Evolutionary conservation across 2,888 invertebrate species (phyloP), one percentile per base, ranked within the genome.

Genomic region (Dione vanillae): DNA sequence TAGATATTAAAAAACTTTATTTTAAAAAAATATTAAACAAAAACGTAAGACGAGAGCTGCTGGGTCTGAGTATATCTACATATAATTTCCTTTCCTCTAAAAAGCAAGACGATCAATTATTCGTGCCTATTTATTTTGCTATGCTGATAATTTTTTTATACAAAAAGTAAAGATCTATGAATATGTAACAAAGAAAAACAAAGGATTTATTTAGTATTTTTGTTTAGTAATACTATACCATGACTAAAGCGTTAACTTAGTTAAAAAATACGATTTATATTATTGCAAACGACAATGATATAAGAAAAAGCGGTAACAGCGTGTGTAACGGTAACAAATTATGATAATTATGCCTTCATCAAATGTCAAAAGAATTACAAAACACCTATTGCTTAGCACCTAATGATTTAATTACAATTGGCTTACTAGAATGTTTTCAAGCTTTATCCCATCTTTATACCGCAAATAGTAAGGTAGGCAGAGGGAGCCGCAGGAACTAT

Each of bases 101-200:
- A n/a, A 54, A 35, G 54, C 9, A 54, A 54, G 27, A 37, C 0
- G 16, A 12, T 56, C 56, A 56, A 54, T 54, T 54, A 54, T 37
- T 10, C 37, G 37, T 56, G 37, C 14, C 37, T 12, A 56, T 37
- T 56, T 56, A 40, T 37, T 56, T 56, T 37, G 37, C 56, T 35
- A 37, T 56, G 37, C 37, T 56, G 16, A 16, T 56, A 56, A 16
- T 37, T 40, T 40, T 56, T 37, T 37, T 16, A 16, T 54, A 16
- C 5, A 35, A 3, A 7, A 27, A 14, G 35, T 2, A 27, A 52
- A 35, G 2, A n/a, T 35, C 52, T 35, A 45, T 47, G 47, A n/a
- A 47, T n/a, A 47, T 47, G 9, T 47, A 47, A 27, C 27, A 27
- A 27, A n/a, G n/a, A n/a, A n/a, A n/a, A n/a, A n/a, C n/a, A n/a